Conservation (phyloP, 2,888 invertebrate genomes). For the Pilophorus perplexus region DNA sequence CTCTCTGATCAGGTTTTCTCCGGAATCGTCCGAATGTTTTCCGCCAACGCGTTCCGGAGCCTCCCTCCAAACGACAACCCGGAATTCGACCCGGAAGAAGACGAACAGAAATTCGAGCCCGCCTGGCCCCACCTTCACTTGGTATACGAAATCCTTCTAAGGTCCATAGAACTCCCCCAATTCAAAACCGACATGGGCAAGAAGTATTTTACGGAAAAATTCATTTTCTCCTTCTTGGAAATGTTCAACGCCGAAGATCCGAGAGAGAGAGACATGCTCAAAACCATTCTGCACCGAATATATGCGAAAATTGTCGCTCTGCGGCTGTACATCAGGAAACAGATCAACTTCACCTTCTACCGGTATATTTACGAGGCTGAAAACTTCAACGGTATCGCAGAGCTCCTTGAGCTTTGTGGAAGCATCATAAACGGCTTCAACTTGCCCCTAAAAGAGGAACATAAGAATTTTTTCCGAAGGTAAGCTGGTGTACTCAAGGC, state of each 20-base stretch:
- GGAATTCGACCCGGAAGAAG: constrained; percentile 90
- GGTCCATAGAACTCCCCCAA: constrained; percentile 73
- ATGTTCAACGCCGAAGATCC: constrained; percentile 97
- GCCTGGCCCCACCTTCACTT: constrained; percentile 88
- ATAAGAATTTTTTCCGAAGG: constrained; percentile 94
- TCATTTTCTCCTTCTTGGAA: constrained; percentile 70
- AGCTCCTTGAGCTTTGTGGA: constrained; percentile 93
- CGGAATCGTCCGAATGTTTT: constrained; percentile 27
- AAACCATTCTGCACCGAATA: constrained; percentile 94
- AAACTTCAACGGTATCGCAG: constrained; percentile 96
- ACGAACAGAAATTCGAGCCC: constrained; percentile 92
- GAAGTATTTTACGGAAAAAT: constrained; percentile 73
- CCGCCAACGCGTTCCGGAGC: constrained; percentile 83
- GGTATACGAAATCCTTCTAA: constrained; percentile 61
- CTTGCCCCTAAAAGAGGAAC: constrained; percentile 95
- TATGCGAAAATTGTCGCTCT: constrained; percentile 96
- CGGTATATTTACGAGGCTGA: constrained; percentile 96
- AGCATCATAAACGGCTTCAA: constrained; percentile 99
- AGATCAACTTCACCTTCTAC: constrained; percentile 95
- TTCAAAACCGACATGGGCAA: constrained; percentile 91
- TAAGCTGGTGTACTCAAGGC: too few species aligned
- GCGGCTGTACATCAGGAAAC: constrained; percentile 97
- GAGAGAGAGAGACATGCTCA: constrained; percentile 91
- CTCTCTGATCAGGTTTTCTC: neutral
- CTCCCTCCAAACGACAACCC: constrained; percentile 67